Conservation (phyloP, 2,888 invertebrate species). For the Cheilosia pagana region DNA sequence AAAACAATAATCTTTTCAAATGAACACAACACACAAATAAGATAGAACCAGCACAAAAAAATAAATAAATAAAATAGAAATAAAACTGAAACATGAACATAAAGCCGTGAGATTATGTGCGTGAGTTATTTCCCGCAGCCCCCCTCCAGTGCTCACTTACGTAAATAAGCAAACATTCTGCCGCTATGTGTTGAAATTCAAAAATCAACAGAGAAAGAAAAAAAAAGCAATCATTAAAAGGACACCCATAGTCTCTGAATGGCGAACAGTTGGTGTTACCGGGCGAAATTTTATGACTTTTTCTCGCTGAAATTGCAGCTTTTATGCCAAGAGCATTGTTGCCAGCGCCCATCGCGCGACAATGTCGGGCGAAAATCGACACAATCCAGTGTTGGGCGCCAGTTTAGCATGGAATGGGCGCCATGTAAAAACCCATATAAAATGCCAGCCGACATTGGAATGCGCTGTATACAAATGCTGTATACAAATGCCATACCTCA, state of each 20-base stretch:
- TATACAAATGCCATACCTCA: not conserved
- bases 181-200: slow-evolving; percentile 30
- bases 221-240: slow-evolving; percentile 48
- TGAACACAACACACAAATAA: slow-evolving; percentile 14
- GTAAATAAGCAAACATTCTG: slow-evolving; percentile 21
- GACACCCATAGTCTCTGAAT: slow-evolving; percentile 49
- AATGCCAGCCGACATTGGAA: slow-evolving; percentile 13
- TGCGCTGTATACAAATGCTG: not conserved
- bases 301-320: slow-evolving; percentile 67
- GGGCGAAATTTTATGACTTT: slow-evolving; percentile 66
- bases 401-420: slow-evolving; percentile 14
- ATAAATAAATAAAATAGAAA: slow-evolving; percentile 9
- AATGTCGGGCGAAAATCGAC: slow-evolving; percentile 15
- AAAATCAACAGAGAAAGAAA: slow-evolving; percentile 46
- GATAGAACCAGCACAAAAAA: not conserved
- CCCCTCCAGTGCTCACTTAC: not conserved
- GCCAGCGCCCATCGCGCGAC: slow-evolving; percentile 1
- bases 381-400: slow-evolving; percentile 42
- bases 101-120: slow-evolving; percentile 42
- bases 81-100: slow-evolving; percentile 6
- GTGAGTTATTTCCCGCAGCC: slow-evolving; percentile 31
- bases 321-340: slow-evolving; percentile 54
- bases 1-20: slow-evolving; percentile 23
- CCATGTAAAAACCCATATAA: slow-evolving; percentile 25
- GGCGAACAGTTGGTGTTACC: slow-evolving; percentile 68